phyloP scores from a whole-genome alignment of 2,797 vertebrate species.

The Tokudaia muenninki region DNA sequence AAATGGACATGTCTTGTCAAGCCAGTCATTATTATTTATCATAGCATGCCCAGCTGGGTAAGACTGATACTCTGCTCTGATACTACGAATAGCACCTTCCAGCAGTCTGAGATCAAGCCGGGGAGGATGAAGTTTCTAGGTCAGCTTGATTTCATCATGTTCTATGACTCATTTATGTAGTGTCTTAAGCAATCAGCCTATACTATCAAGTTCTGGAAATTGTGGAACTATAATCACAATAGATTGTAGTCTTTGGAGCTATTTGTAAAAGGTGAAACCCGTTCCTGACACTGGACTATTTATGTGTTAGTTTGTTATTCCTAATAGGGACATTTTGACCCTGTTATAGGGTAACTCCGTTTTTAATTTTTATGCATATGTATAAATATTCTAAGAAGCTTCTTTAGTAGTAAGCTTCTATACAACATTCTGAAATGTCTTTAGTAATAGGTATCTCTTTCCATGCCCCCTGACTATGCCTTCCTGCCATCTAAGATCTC shows the following conservation, averaged over 20 bases:
- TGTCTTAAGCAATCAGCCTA: not conserved
- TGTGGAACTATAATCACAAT: not conserved
- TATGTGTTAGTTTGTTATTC: not conserved
- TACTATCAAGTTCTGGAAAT: not conserved
- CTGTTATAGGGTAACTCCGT: not conserved
- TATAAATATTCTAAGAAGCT: not conserved
- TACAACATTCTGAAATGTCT: not conserved
- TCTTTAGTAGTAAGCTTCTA: not conserved
- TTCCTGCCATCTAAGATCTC: not conserved
- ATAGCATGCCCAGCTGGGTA: not conserved
- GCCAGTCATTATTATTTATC: not conserved
- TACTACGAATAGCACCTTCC: not conserved
- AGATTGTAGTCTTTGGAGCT: not conserved
- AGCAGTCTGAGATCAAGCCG: not conserved
- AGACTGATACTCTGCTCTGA: not conserved
- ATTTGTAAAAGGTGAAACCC: not conserved
- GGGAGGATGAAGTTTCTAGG: not conserved
- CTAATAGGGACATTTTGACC: not conserved
- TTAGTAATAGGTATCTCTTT: not conserved
- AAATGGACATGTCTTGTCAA: not conserved
- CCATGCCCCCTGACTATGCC: too few species aligned
- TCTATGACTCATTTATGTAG: not conserved
- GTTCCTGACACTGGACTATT: not conserved
- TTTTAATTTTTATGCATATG: not conserved
- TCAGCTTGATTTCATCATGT: not conserved